Conservation (phyloP, 2,113 vertebrate genomes). For the Mesocricetus auratus region DNA sequence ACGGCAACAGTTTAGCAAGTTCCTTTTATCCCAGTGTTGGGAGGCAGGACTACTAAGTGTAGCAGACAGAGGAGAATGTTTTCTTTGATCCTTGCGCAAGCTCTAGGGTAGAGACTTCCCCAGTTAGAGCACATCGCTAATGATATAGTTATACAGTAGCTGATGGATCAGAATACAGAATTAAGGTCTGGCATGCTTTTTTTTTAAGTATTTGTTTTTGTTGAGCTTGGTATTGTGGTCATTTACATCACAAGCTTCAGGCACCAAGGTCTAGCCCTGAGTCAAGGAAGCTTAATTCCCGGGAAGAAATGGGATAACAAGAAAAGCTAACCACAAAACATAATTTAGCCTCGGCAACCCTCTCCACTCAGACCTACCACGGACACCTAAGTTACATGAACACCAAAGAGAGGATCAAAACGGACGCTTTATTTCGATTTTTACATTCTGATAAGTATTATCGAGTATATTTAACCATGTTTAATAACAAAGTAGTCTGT, state of each 20-base stretch:
- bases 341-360: constrained; percentile 38
- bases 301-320: constrained; percentile 41
- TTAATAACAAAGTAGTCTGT: neutral
- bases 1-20: constrained; percentile 92
- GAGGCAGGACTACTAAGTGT: constrained; percentile 89
- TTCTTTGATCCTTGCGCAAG: constrained; percentile 89
- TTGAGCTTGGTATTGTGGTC: constrained; percentile 75
- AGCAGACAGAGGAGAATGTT: constrained; percentile 91
- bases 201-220: constrained; percentile 71
- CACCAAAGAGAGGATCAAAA: neutral
- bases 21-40: constrained; percentile 90
- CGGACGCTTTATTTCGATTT: neutral
- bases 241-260: constrained; percentile 68
- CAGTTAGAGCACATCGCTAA: constrained; percentile 75
- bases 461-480: neutral
- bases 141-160: constrained; percentile 85
- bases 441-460: constrained; percentile 2
- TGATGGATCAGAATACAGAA: constrained; percentile 83
- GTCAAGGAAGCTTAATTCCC: constrained; percentile 59
- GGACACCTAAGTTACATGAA: neutral
- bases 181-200: constrained; percentile 72
- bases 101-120: constrained; percentile 84
- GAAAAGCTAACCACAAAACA: constrained; percentile 53
- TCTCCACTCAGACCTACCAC: neutral
- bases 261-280: constrained; percentile 64